phyloP scores from a whole-genome alignment of 2,888 invertebrate species.

The Drosophila demipolita region DNA sequence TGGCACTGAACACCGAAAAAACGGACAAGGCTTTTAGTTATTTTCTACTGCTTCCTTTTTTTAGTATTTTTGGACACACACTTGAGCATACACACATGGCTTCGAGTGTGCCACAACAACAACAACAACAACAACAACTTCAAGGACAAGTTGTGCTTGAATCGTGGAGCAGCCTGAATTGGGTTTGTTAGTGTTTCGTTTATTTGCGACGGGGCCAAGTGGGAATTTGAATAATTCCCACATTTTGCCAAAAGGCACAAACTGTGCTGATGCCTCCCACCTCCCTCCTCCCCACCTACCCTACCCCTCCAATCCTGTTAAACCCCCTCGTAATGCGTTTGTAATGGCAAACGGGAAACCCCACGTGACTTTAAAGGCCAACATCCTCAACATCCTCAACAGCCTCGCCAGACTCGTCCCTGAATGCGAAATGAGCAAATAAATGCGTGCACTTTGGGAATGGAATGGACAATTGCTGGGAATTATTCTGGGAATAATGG shows the following conservation, averaged over 20 bases:
- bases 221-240: slow-evolving; percentile 75
- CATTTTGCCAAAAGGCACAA: slow-evolving; percentile 49
- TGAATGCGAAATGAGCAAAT: slow-evolving; percentile 66
- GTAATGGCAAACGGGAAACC: slow-evolving; percentile 49
- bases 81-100: slow-evolving; percentile 65
- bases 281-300: background rate
- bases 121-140: background rate
- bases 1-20: slow-evolving; percentile 54
- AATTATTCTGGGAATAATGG: background rate
- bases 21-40: slow-evolving; percentile 64
- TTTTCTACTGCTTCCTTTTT: slow-evolving; percentile 7
- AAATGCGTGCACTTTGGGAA: slow-evolving; percentile 39
- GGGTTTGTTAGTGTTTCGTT: slow-evolving; percentile 45
- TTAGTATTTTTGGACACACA: slow-evolving; percentile 58
- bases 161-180: slow-evolving; percentile 13
- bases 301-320: background rate
- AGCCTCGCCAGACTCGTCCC: slow-evolving; percentile 21
- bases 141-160: background rate
- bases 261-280: slow-evolving; percentile 5
- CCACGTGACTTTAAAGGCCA: slow-evolving; percentile 51
- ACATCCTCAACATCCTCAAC: slow-evolving; percentile 26
- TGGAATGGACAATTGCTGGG: background rate
- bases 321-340: slow-evolving; percentile 58
- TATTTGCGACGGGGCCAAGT: slow-evolving; percentile 66
- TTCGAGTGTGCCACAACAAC: slow-evolving; percentile 49